phyloP scores from a whole-genome alignment of 2,113 vertebrate genomes.

The Zosterops borbonicus region DNA sequence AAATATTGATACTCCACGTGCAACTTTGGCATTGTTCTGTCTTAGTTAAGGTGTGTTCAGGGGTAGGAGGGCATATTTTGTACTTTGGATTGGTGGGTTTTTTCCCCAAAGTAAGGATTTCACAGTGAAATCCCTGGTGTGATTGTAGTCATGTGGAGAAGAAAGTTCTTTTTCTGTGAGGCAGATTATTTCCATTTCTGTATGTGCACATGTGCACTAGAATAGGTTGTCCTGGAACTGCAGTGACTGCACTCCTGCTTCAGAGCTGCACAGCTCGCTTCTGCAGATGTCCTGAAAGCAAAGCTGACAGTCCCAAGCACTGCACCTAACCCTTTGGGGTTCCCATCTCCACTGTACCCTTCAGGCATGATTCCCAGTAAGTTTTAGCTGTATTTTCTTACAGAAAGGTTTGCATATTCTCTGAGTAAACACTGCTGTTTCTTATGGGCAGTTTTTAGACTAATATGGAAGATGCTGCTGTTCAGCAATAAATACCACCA shows the following conservation, averaged over 20 bases:
- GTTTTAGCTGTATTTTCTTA: not conserved
- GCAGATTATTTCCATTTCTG: not conserved
- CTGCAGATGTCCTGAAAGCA: not conserved
- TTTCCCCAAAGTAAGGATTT: not conserved
- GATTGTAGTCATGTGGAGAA: not conserved
- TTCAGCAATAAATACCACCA: not conserved
- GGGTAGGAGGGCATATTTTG: not conserved
- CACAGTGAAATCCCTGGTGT: not conserved
- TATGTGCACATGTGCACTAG: accelerated
- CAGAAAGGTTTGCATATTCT: not conserved
- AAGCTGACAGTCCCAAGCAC: not conserved
- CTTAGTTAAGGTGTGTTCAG: not conserved
- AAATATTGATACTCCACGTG: not conserved
- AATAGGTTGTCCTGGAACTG: not conserved
- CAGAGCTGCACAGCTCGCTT: not conserved
- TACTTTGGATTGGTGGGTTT: not conserved
- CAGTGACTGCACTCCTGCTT: accelerated
- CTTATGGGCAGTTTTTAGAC: not conserved
- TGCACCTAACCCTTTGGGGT: not conserved
- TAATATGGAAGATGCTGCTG: not conserved
- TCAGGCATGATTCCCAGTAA: not conserved
- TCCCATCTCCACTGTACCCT: not conserved
- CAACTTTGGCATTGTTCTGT: not conserved
- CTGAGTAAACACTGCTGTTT: not conserved
- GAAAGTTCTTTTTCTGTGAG: not conserved